Evolutionary conservation across 2,797 vertebrate genomes (phyloP), one percentile per base, ranked within the genome.

Genomic region (Lagodon rhomboides): DNA sequence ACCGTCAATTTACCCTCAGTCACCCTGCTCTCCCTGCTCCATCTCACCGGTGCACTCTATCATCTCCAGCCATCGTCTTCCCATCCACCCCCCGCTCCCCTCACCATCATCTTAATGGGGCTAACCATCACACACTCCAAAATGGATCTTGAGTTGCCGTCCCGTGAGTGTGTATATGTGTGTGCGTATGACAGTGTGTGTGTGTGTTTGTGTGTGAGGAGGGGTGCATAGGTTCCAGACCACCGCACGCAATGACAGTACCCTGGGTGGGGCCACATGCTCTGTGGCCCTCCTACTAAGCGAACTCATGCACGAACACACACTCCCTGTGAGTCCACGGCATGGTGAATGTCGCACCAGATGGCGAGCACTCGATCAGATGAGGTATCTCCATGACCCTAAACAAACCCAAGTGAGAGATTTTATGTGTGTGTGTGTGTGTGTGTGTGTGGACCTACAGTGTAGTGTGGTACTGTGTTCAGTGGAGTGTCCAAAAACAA

Each of bases 181-280:
- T 60, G 59, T 60, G 67, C 68, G 44, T 61, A 55, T 56, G 38
- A 54, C 15, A 12, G 53, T 59, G 44, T 54, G 71, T 75, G 34
- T 65, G n/a, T 50, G 30, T 30, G 30, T 30, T 3, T 30, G 30
- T 30, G 30, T 34, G 30, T n/a, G 23, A 41, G 56, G 9, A n/a
- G 51, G 23, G 61, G 49, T 87, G 68, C 73, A 80, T 84, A 81
- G 47, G 86, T 90, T 92, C 84, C 87, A 89, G 85, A 90, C 82
- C 79, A 69, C 66, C 83, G 88, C 86, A 72, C 53, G 68, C 85
- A 86, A 73, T 89, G 77, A 83, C 25, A 84, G 77, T 85, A 87
- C 78, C 68, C 81, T 63, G 55, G 68, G 84, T 85, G 83, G 64
- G 70, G 77, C 74, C 90, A 89, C 85, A 78, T 83, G 75, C 77